These are phyloP conservation scores for Aromia moschata DNA, from an alignment of 2,888 invertebrate species.

Conservation along the genomic window DNA sequence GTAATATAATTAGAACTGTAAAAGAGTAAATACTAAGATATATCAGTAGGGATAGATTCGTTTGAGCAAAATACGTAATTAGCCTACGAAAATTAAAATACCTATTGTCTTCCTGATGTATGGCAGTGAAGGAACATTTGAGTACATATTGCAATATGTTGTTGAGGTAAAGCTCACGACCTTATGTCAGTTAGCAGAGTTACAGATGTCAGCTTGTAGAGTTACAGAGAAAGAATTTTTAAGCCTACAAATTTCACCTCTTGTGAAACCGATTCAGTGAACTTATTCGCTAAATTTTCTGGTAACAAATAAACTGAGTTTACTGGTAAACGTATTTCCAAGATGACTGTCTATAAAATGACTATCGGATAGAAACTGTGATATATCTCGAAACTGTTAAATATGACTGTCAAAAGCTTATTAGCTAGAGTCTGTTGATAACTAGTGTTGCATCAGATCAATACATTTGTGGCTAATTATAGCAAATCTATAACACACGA, in stretches of 20 bases:
- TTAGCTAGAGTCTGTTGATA: no score
- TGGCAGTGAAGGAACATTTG: slow-evolving; percentile 19
- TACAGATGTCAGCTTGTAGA: neutral
- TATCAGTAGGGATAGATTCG: no score
- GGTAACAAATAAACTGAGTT: neutral
- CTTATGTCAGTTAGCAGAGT: neutral
- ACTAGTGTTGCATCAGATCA: no score
- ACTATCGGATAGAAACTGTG: no score
- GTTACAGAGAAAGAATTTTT: neutral
- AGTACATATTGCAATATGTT: neutral
- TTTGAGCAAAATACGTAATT: neutral
- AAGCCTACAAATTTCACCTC: neutral
- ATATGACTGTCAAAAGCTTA: no score
- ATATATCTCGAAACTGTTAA: no score
- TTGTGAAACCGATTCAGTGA: neutral
- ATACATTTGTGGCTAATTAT: no score
- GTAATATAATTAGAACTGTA: no score
- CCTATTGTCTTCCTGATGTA: slow-evolving; percentile 6
- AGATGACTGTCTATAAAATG: no score
- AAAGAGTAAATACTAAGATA: no score
- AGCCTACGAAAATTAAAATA: neutral
- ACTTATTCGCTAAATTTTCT: neutral
- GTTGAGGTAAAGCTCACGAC: neutral
- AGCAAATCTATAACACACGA: no score
- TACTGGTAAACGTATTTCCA: no score